phyloP scores from a whole-genome alignment of 2,888 invertebrate species.

The Hesperia comma region DNA sequence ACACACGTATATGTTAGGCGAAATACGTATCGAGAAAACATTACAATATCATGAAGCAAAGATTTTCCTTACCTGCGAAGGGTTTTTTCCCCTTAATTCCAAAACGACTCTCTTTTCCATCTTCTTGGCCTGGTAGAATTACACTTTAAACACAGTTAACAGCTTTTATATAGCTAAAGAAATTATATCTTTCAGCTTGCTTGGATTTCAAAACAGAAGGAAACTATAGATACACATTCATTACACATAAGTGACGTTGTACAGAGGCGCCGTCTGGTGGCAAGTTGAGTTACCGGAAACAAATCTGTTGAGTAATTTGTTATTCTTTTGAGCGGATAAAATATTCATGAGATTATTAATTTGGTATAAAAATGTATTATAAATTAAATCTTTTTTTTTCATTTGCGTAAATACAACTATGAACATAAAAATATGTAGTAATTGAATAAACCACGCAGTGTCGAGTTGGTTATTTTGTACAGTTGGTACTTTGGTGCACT shows the following conservation, averaged over 20 bases:
- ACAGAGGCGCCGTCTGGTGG: conserved; percentile 76
- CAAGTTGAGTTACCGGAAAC: conserved; percentile 64
- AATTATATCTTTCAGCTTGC: conserved; percentile 82
- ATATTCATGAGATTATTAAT: neutral
- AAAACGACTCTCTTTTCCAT: conserved; percentile 98
- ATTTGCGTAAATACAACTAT: neutral
- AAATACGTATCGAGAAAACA: conserved; percentile 84
- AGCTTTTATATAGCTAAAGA: conserved; percentile 68
- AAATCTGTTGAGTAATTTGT: conserved; percentile 52
- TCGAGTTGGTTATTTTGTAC: conserved; percentile 31
- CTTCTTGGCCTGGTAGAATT: conserved; percentile 56
- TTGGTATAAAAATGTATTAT: neutral
- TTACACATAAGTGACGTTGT: conserved; percentile 77
- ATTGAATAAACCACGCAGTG: neutral
- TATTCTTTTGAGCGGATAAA: neutral
- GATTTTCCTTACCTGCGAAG: conserved; percentile 90
- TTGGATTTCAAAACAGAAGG: conserved; percentile 85
- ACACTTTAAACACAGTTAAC: conserved; percentile 66
- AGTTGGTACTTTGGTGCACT: conserved; percentile 21
- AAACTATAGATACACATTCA: conserved; percentile 79
- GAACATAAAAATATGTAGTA: neutral
- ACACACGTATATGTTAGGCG: conserved; percentile 64
- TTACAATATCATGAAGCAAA: conserved; percentile 72
- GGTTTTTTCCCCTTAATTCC: conserved; percentile 95
- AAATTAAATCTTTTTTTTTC: neutral